These are phyloP conservation scores for Prionailurus viverrinus DNA, from an alignment of 2,113 vertebrate genomes.

Conservation along the genomic window DNA sequence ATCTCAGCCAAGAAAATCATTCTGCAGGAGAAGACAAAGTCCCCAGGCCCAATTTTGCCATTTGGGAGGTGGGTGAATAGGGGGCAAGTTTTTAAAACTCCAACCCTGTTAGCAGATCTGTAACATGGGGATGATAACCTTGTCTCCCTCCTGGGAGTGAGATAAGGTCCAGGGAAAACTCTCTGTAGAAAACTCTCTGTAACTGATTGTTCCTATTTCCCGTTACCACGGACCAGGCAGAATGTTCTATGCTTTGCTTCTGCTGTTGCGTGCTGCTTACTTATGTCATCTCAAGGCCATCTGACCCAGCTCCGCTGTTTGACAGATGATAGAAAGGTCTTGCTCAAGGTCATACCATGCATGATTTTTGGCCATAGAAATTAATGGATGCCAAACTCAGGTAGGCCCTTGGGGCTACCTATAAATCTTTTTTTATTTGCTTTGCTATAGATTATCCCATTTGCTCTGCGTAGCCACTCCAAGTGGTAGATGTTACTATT, in stretches of 20 bases:
- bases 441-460: neutral
- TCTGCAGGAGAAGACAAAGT: neutral
- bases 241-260: neutral
- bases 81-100: neutral
- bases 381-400: neutral
- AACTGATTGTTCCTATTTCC: neutral
- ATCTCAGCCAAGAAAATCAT: neutral
- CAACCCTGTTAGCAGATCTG: neutral
- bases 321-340: neutral
- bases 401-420: neutral
- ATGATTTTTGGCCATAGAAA: neutral
- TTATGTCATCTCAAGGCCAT: accelerated
- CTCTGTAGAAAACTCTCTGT: neutral
- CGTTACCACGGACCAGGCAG: too few species aligned
- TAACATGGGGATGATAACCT: neutral
- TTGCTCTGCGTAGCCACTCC: neutral
- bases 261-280: neutral
- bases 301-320: neutral
- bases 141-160: neutral
- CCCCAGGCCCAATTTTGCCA: neutral
- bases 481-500: neutral
- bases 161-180: neutral
- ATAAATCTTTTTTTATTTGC: neutral
- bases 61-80: neutral
- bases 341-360: neutral